A percentile compares a stretch with the other conserved stretches of the same genome.
Evolutionary conservation across 2,888 invertebrate species (phyloP).

Genomic region (Heliconius sara): DNA sequence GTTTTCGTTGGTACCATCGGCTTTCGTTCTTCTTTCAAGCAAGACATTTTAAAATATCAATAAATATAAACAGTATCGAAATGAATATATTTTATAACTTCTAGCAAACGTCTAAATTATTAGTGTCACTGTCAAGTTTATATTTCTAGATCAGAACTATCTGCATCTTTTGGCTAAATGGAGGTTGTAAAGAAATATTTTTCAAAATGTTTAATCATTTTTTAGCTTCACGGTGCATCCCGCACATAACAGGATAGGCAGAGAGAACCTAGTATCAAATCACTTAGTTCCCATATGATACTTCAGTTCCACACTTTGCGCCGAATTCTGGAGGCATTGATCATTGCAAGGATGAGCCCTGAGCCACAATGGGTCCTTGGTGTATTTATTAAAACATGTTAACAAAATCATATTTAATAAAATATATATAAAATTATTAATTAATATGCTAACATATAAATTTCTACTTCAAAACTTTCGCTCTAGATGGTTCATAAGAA

Average conservation of each 20-base stretch:
- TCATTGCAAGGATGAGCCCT: too few species aligned
- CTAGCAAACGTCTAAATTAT: slow-evolving; percentile 17
- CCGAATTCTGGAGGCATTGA: too few species aligned
- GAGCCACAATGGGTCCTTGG: too few species aligned
- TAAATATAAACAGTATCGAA: slow-evolving; percentile 23
- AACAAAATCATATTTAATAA: too few species aligned
- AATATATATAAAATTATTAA: too few species aligned
- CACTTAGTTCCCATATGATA: too few species aligned
- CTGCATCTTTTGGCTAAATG: background rate
- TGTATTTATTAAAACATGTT: too few species aligned
- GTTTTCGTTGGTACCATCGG: slow-evolving; percentile 76
- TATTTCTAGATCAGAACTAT: slow-evolving; percentile 1
- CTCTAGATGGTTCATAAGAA: slow-evolving; percentile 67
- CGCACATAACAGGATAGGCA: too few species aligned
- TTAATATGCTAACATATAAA: background rate
- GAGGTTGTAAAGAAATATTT: background rate
- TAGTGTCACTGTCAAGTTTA: slow-evolving; percentile 33
- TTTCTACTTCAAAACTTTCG: slow-evolving; percentile 47
- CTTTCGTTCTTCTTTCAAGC: slow-evolving; percentile 67
- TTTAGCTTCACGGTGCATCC: too few species aligned
- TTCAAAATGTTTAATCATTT: background rate
- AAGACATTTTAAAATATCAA: slow-evolving; percentile 58
- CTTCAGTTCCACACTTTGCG: too few species aligned
- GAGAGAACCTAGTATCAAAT: too few species aligned
- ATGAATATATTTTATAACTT: slow-evolving; percentile 1